Evolutionary conservation across 2,113 vertebrate genomes (phyloP).

Genomic region (Rhizomys pruinosus): DNA sequence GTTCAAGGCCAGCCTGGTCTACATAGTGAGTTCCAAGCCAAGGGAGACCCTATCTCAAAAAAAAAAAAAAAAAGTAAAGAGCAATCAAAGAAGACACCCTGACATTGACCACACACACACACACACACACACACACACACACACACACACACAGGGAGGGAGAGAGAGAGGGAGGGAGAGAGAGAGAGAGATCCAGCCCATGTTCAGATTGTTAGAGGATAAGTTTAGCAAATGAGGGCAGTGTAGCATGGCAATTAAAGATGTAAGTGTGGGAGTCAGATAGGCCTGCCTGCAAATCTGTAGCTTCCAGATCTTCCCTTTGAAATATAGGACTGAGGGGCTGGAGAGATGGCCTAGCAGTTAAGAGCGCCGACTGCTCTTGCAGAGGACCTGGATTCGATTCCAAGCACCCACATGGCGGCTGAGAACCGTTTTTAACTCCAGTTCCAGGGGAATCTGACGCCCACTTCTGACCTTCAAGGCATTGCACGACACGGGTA

Average conservation of each 20-base stretch:
- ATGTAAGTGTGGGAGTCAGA: accelerated
- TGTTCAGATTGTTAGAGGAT: background rate
- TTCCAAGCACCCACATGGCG: too few species aligned
- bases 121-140: background rate
- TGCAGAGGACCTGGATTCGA: too few species aligned
- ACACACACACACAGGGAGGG: background rate
- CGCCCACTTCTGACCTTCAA: too few species aligned
- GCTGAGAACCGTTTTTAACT: too few species aligned
- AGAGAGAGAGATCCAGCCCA: background rate
- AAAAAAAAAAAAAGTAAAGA: too few species aligned
- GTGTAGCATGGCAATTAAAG: accelerated
- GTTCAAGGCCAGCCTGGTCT: too few species aligned
- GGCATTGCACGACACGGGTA: too few species aligned
- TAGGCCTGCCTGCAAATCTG: background rate
- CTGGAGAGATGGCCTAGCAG: too few species aligned
- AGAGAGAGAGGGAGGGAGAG: background rate
- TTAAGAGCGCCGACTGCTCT: too few species aligned
- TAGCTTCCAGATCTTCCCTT: background rate
- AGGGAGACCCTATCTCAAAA: too few species aligned
- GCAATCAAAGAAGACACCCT: background rate
- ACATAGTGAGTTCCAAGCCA: too few species aligned
- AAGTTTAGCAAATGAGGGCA: background rate
- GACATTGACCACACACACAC: background rate
- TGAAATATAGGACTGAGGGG: background rate
- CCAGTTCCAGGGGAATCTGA: too few species aligned